Base-by-base conservation (phyloP, 1,140 invertebrate species). In the Temnothorax nylanderi region DNA sequence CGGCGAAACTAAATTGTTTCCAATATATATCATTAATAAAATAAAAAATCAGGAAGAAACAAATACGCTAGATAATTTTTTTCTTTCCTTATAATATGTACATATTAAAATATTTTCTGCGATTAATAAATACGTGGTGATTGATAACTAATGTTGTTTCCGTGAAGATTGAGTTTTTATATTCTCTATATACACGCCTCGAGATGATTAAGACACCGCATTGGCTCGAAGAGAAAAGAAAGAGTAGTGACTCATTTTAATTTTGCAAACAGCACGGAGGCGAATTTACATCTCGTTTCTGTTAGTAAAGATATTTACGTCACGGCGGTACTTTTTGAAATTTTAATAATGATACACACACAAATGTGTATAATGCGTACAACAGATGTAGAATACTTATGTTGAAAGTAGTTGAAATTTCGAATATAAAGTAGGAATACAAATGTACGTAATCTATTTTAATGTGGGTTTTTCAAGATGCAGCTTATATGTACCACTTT, bases 201-300 rank as follows among this genome's bases (percentile, higher is more conserved):
- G 37, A 60, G 10, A n/a, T 21, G 3, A 78, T 49, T 34, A 64
- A 49, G 26, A 37, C 4, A 64, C 2, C 7, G 71, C 34, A 16
- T 74, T 56, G 41, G 13, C 16, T 26, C 6, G 54, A 0, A 44
- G 18, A 10, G 18, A 13, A 21, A 49, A 21, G 18, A 37, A 21
- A 41, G 34, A 65, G 18, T 34, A 62, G 5, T 13, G 6, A 49
- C 18, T 37, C 18, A 44, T 34, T n/a, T 77, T 47, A 65, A 64
- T 78, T 64, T 78, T 32, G 44, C 60, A 60, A 41, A 76, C 34
- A 65, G 18, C 60, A 65, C 44, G 44, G 58, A 34, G 3, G 32
- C 10, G 11, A 64, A 64, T 78, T 64, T 64, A 62, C 76, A 78
- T 64, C 41, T 49, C 60, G 56, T 78, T 65, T 65, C 44, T 65